Evolutionary conservation across 1,140 invertebrate species (phyloP).

Genomic region (Lycorma delicatula): DNA sequence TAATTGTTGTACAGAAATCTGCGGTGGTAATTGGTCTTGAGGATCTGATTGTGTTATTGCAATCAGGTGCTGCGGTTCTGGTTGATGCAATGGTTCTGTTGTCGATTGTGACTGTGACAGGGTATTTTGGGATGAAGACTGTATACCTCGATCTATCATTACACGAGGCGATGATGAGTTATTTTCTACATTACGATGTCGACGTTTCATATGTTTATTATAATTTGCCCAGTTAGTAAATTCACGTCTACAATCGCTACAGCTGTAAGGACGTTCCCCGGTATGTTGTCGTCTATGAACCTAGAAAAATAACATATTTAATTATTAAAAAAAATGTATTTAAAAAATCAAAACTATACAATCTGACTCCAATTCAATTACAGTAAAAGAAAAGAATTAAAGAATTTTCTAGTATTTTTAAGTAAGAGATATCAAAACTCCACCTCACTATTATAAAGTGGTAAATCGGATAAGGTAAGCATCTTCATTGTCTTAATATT

Average conservation of each 20-base stretch:
- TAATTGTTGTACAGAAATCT: neutral
- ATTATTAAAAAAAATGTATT: no score
- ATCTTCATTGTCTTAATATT: no score
- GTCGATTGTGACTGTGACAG: neutral
- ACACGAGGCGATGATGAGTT: no score
- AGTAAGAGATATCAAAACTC: no score
- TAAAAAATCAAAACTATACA: no score
- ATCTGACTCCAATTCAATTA: no score
- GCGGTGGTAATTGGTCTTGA: neutral
- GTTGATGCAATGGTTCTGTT: neutral
- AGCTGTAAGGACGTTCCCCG: constrained; percentile 47
- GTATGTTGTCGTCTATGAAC: constrained; percentile 55
- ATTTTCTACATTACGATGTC: constrained; percentile 42
- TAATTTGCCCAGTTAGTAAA: constrained; percentile 69
- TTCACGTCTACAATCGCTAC: constrained; percentile 51
- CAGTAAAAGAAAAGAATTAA: no score
- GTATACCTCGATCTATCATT: neutral
- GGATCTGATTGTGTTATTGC: neutral
- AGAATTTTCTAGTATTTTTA: no score
- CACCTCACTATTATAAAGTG: no score
- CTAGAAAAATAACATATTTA: no score
- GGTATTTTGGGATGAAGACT: neutral
- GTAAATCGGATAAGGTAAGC: no score
- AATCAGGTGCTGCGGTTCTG: neutral
- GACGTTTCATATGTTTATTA: constrained; percentile 63